Base-by-base conservation (phyloP, 2,797 vertebrate species). In the Muscicapa comitata region DNA sequence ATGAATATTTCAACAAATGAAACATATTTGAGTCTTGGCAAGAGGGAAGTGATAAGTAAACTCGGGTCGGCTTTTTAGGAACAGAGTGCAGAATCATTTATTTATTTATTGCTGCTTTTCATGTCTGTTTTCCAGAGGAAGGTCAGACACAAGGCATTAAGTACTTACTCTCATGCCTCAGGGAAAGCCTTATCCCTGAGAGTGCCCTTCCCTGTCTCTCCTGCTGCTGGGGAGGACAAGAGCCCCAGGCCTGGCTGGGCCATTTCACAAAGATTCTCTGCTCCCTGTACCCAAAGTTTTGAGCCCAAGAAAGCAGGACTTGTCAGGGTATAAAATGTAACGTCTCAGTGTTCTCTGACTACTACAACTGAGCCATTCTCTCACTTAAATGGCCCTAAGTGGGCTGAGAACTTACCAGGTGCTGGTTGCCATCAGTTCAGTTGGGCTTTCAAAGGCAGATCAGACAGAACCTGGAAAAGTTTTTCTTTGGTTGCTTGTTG, bases 1-100 rank as follows among this genome's bases (percentile, higher is more conserved):
- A 93, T 73, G 51, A 95, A 31, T 94, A 93, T 95, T 95, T 91
- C 82, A 97, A 61, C 45, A 65, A 87, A 79, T 0, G 28, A 90
- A 94, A 73, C 50, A 20, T 23, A 42, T 68, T 90, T 38, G 16
- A 88, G 55, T n/a, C 77, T 80, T 88, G 75, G 86, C 80, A 88
- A 75, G 88, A 31, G 25, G 61, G 67, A 93, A 77, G 80, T 2
- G 13, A 6, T 42, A 76, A 91, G 71, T 38, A 75, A 93, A 88
- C 66, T 67, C 7, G 53, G 75, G 45, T 47, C 2, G 0, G 90
- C 76, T 94, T 83, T 91, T 89, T 94, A 93, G 79, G 94, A 93
- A 92, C 2, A 48, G 67, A 95, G 81, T 7, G 55, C 37, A 81
- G 86, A 57, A 86, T 93, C 7, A 77, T 88, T 62, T 87, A 65